Evolutionary conservation across 2,797 vertebrate genomes (phyloP), one percentile per base, ranked within the genome.

Genomic region (Anomalospiza imberbis): DNA sequence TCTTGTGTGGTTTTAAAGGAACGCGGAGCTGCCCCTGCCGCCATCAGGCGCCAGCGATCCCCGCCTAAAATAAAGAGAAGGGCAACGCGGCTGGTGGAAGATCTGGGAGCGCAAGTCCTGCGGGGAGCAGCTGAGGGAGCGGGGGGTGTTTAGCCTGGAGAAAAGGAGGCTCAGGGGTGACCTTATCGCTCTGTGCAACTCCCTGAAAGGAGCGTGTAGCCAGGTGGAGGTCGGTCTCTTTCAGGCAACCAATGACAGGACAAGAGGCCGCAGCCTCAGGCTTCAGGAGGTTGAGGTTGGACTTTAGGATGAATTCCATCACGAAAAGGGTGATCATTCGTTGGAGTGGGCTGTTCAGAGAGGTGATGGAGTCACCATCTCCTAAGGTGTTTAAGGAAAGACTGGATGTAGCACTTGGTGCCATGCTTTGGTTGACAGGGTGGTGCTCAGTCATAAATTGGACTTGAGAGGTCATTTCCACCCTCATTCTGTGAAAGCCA

Each of bases 1-100:
- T 2, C 7, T 17, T 5, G 26, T 1, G 32, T 16, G n/a, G 3
- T 9, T 12, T 2, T 1, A 10, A 11, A 31, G 48, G 63, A 42
- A 12, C 5, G 4, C 26, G 29, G 22, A 29, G 36, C 20, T 8
- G 10, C 16, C 17, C 7, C 1, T 26, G 38, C 38, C 21, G 44
- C 65, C 54, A 1, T 38, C 12, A 9, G 88, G 42, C 28, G 8
- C 9, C 53, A 17, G 36, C 7, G 8, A 38, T 53, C 40, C 4
- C 21, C 2, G 4, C n/a, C 57, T 19, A 0, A 32, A 51, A 51
- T 19, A 29, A 13, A 54, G 47, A n/a, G 50, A 31, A 38, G 32
- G 55, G 32, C 36, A 5, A 0, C 1, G 13, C 50, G 17, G 48
- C 13, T n/a, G 36, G 36, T 7, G 63, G 17, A 38, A 50, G 8